phyloP scores from a whole-genome alignment of 92 coral and sea anemone genomes.

The Parazoanthus swiftii region DNA sequence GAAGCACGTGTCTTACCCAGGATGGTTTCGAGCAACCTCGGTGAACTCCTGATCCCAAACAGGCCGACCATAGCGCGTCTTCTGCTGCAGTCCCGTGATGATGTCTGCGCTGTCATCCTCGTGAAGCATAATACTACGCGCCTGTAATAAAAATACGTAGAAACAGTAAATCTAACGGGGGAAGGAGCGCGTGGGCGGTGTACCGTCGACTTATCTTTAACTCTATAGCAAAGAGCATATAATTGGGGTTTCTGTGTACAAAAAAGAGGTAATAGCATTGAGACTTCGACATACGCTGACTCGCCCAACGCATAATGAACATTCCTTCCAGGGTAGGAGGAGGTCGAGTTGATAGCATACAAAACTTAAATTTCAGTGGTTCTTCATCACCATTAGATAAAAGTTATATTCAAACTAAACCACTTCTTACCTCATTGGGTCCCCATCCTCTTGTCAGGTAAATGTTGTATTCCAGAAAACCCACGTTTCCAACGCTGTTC shows the following conservation, averaged over 20 bases:
- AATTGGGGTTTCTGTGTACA: too few relatives aligned
- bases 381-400: slow-evolving; percentile 95
- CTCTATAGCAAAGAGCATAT: too few relatives aligned
- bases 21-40: slow-evolving; percentile 66
- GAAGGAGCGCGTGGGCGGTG: background rate
- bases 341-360: too few relatives aligned
- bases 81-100: slow-evolving; percentile 83
- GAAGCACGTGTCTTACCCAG: slow-evolving; percentile 59
- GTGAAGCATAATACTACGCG: slow-evolving; percentile 80
- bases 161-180: background rate
- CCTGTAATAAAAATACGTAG: slow-evolving; percentile 44
- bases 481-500: slow-evolving; percentile 73
- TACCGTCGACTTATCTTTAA: too few relatives aligned
- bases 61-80: slow-evolving; percentile 90
- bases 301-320: background rate
- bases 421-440: slow-evolving; percentile 57
- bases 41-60: slow-evolving; percentile 83
- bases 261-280: background rate
- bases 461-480: slow-evolving; percentile 85
- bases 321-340: too few relatives aligned
- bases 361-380: slow-evolving; percentile 11
- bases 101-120: slow-evolving; percentile 84
- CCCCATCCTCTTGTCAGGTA: slow-evolving; percentile 97
- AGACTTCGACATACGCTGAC: background rate
- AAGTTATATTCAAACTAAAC: slow-evolving; percentile 77